Conservation (phyloP, 2,797 vertebrate species). For the Rallus crepitans region DNA sequence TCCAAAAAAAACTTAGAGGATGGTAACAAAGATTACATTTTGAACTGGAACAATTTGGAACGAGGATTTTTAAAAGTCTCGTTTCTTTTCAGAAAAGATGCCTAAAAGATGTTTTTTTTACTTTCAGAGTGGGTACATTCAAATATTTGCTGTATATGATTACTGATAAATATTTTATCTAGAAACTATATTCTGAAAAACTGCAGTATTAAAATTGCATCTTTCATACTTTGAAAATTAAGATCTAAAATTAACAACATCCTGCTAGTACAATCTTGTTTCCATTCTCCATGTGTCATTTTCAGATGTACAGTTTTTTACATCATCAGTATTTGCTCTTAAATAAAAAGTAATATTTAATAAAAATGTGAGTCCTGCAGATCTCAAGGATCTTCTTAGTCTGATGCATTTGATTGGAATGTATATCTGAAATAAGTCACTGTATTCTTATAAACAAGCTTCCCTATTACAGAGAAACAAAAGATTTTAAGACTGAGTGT, state of each 20-base stretch:
- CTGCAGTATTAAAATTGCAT: background rate
- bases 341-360: background rate
- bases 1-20: background rate
- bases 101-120: background rate
- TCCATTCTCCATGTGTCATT: background rate
- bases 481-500: background rate
- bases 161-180: background rate
- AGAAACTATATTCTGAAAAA: background rate
- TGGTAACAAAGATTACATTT: background rate
- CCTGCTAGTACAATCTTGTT: background rate
- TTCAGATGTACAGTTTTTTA: background rate
- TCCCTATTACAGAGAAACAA: background rate
- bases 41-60: background rate
- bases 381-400: background rate
- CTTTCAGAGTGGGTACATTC: background rate
- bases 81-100: background rate
- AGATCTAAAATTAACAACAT: rapidly evolving
- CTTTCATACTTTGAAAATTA: background rate
- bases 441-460: background rate
- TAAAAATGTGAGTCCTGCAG: background rate
- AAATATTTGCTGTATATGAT: background rate
- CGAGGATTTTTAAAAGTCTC: background rate
- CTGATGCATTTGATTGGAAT: background rate
- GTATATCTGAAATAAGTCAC: background rate
- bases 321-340: background rate